Evolutionary conservation across 1,140 invertebrate species (phyloP).

Genomic region (Melanaphis sacchari): DNA sequence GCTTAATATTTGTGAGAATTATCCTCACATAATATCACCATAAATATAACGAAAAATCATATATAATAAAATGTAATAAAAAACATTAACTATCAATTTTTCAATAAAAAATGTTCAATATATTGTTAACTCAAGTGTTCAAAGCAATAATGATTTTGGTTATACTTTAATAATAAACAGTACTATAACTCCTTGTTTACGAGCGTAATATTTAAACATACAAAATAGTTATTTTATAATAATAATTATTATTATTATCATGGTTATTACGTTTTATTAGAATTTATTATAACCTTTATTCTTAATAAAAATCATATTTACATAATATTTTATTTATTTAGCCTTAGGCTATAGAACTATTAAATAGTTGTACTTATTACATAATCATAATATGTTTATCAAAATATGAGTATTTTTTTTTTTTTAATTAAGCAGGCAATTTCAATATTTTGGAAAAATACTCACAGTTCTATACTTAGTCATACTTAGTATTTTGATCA

Average conservation of each 20-base stretch:
- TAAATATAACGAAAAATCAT: neutral
- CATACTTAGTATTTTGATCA: neutral
- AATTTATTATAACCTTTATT: neutral
- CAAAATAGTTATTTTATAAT: neutral
- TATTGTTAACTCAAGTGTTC: neutral
- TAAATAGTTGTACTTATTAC: neutral
- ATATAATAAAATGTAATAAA: neutral
- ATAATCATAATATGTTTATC: neutral
- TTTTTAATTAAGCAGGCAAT: neutral
- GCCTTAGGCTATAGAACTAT: neutral
- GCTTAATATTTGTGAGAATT: neutral
- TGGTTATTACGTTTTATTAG: neutral
- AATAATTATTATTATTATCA: neutral
- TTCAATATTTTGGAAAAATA: neutral
- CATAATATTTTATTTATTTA: neutral
- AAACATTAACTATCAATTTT: neutral
- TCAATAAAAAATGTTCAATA: neutral
- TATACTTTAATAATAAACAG: neutral
- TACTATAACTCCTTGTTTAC: neutral
- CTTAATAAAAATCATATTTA: neutral
- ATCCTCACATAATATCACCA: neutral
- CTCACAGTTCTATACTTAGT: neutral
- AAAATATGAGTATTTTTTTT: neutral
- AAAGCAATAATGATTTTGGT: neutral
- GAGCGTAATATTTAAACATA: neutral